These are phyloP conservation scores for Bubo bubo DNA, from an alignment of 2,113 vertebrate genomes.

Conservation along the genomic window DNA sequence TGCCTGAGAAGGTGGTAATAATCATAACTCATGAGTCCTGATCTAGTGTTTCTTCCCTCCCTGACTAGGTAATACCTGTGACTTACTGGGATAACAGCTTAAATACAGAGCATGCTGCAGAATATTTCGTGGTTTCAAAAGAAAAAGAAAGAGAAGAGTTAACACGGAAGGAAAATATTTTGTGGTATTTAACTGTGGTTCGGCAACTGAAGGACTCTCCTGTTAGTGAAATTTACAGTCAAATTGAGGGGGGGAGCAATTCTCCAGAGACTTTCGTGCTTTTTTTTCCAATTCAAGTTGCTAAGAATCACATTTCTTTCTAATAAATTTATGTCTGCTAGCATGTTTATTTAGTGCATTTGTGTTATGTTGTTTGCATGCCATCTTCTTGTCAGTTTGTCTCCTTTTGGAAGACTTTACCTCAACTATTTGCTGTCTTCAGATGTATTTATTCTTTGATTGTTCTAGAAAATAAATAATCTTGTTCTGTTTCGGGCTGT, in stretches of 20 bases:
- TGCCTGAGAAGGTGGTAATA: not conserved
- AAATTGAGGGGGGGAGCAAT: not conserved
- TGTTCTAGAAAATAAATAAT: not conserved
- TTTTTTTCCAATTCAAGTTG: not conserved
- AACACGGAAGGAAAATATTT: not conserved
- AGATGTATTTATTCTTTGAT: not conserved
- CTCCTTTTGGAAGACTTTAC: not conserved
- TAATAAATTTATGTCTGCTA: not conserved
- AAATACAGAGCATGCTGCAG: not conserved
- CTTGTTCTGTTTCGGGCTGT: not conserved
- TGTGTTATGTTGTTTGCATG: not conserved
- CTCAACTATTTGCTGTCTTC: not conserved
- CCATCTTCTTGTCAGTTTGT: not conserved
- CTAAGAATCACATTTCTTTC: not conserved
- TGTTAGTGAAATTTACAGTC: not conserved
- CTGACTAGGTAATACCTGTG: not conserved
- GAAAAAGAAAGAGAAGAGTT: not conserved
- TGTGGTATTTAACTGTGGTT: not conserved
- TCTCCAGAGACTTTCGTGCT: not conserved
- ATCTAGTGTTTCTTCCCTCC: not conserved
- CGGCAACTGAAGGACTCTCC: not conserved
- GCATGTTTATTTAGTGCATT: fast-evolving
- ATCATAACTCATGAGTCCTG: fast-evolving
- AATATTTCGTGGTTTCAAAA: not conserved
- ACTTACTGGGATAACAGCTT: not conserved